These are phyloP conservation scores for Hyles lineata DNA, from an alignment of 2,888 invertebrate genomes.

Conservation along the genomic window DNA sequence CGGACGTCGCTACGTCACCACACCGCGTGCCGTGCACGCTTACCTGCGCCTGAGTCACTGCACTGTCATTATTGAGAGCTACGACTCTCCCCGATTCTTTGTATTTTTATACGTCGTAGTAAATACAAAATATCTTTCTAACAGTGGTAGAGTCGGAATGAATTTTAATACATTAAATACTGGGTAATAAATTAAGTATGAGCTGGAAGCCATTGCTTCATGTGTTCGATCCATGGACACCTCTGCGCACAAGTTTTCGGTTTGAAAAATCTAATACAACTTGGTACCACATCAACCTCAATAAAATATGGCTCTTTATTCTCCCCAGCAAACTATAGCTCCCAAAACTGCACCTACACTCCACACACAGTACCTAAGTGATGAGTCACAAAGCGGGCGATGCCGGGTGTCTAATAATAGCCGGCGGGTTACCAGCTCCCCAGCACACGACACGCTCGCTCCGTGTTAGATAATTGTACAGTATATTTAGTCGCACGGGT, in stretches of 20 bases:
- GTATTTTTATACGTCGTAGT: background rate
- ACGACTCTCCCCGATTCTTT: background rate
- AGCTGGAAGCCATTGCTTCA: too few species aligned
- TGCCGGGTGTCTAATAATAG: slow-evolving; percentile 50
- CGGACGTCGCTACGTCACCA: slow-evolving; percentile 39
- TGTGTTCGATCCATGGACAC: too few species aligned
- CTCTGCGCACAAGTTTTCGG: too few species aligned
- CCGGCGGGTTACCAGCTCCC: slow-evolving; percentile 48
- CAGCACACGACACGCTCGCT: slow-evolving; percentile 52
- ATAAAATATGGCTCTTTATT: too few species aligned
- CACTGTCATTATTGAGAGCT: background rate
- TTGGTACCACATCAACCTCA: too few species aligned
- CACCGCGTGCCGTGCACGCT: slow-evolving; percentile 33
- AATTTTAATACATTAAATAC: too few species aligned
- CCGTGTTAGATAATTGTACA: slow-evolving; percentile 55
- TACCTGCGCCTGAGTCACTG: slow-evolving; percentile 55
- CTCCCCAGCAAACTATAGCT: too few species aligned
- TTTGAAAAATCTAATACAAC: too few species aligned
- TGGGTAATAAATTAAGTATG: too few species aligned
- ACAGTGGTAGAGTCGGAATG: too few species aligned
- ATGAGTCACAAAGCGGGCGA: slow-evolving; percentile 52
- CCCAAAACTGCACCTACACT: background rate
- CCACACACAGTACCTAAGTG: slow-evolving; percentile 33
- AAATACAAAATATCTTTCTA: too few species aligned
- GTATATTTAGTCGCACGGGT: slow-evolving; percentile 63